Evolutionary conservation across 2,888 invertebrate genomes (phyloP).

Genomic region (Endotricha flammealis): DNA sequence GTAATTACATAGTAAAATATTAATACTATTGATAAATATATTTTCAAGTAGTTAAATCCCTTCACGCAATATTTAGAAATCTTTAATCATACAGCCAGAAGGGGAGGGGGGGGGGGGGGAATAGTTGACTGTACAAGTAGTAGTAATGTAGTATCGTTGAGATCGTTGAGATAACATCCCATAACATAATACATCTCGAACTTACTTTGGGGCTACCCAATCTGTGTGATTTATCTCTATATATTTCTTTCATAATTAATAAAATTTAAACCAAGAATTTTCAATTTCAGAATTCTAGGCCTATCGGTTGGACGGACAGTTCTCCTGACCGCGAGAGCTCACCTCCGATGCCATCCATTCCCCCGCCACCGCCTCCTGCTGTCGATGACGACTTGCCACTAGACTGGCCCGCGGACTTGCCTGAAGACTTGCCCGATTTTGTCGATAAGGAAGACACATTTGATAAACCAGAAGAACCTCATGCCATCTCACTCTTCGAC

Average conservation of each 20-base stretch:
- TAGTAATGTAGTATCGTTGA: too few species aligned
- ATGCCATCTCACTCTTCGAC: constrained; percentile 88
- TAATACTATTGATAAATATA: too few species aligned
- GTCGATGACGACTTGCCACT: constrained; percentile 48
- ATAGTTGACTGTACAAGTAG: too few species aligned
- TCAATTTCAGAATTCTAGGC: constrained; percentile 48
- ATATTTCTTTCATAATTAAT: background rate
- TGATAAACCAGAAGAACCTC: constrained; percentile 71
- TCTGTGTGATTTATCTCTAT: too few species aligned
- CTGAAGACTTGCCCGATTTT: constrained; percentile 14
- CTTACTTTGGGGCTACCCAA: too few species aligned
- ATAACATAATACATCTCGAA: too few species aligned
- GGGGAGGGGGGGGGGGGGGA: too few species aligned
- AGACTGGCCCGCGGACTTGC: constrained; percentile 32
- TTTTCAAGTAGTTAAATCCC: too few species aligned
- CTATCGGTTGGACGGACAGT: constrained; percentile 51
- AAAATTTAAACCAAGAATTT: background rate
- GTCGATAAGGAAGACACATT: constrained; percentile 19
- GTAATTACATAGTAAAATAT: too few species aligned
- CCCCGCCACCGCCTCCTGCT: constrained; percentile 83
- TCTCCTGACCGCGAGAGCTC: constrained; percentile 73
- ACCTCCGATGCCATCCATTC: constrained; percentile 88
- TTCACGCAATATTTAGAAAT: too few species aligned
- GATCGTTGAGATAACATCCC: too few species aligned
- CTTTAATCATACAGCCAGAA: too few species aligned